phyloP scores from a whole-genome alignment of 2,797 vertebrate species.

The Ptychobarbus kaznakovi region DNA sequence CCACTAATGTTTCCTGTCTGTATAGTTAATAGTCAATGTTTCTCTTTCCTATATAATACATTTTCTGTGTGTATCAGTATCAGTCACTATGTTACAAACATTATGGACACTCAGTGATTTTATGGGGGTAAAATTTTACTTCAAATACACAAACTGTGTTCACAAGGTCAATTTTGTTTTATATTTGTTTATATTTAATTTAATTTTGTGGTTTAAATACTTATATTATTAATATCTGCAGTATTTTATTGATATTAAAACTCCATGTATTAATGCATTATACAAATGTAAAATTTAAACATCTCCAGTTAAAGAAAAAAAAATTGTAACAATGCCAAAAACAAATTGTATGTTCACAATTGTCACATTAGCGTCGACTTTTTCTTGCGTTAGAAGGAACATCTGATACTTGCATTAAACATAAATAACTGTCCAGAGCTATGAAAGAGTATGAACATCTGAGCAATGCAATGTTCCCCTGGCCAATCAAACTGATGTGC shows the following conservation, averaged over 20 bases:
- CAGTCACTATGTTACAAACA: not conserved
- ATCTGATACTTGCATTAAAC: not conserved
- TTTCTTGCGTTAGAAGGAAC: not conserved
- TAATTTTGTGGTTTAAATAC: not conserved
- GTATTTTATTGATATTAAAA: too few species aligned
- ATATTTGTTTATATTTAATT: not conserved
- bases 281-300: too few species aligned
- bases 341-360: not conserved
- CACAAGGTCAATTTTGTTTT: not conserved
- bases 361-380: not conserved
- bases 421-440: not conserved
- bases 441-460: constrained; percentile 17
- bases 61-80: not conserved
- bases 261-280: too few species aligned
- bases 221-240: too few species aligned
- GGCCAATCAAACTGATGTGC: not conserved
- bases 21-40: not conserved
- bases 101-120: not conserved
- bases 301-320: not conserved
- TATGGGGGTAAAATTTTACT: not conserved
- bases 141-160: not conserved
- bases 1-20: not conserved
- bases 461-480: not conserved
- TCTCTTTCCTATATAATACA: not conserved
- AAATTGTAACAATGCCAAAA: not conserved